These are phyloP conservation scores for Pocota personata DNA, from an alignment of 2,888 invertebrate species.

Conservation along the genomic window DNA sequence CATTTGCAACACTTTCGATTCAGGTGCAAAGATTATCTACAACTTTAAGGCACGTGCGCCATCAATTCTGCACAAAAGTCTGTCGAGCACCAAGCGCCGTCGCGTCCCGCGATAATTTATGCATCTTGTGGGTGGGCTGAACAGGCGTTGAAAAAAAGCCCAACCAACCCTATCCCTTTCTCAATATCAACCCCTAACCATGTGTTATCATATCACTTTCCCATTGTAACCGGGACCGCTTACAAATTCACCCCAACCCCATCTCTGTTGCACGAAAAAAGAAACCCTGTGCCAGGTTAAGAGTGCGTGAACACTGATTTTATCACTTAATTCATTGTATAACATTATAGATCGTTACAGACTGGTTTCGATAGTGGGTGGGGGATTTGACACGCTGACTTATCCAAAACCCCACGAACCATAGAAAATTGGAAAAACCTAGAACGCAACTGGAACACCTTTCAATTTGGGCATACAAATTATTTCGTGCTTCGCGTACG, in stretches of 20 bases:
- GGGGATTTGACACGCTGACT: slow-evolving; percentile 45
- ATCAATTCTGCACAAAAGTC: slow-evolving; percentile 61
- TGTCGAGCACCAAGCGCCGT: slow-evolving; percentile 41
- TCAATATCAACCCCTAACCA: slow-evolving; percentile 23
- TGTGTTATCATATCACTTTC: slow-evolving; percentile 70
- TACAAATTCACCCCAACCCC: slow-evolving; percentile 59
- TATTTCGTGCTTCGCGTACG: slow-evolving; percentile 39
- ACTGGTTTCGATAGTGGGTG: slow-evolving; percentile 40
- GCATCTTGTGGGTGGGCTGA: slow-evolving; percentile 49
- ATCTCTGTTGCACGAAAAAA: slow-evolving; percentile 7
- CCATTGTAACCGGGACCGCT: slow-evolving; percentile 63
- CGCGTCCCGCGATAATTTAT: slow-evolving; percentile 37
- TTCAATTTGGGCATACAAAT: slow-evolving; percentile 64
- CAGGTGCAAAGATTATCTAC: slow-evolving; percentile 81
- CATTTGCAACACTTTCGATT: slow-evolving; percentile 76
- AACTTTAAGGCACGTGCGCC: slow-evolving; percentile 59
- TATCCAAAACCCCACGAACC: slow-evolving; percentile 54
- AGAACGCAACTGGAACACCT: slow-evolving; percentile 56
- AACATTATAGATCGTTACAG: slow-evolving; percentile 71
- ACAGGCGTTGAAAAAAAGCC: slow-evolving; percentile 14
- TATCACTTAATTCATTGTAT: slow-evolving; percentile 75
- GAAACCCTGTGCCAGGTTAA: slow-evolving; percentile 70
- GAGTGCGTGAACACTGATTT: slow-evolving; percentile 77
- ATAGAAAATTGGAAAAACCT: neutral
- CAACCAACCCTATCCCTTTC: slow-evolving; percentile 26